Conservation (phyloP, 1,140 invertebrate genomes). For the Orius insidiosus region DNA sequence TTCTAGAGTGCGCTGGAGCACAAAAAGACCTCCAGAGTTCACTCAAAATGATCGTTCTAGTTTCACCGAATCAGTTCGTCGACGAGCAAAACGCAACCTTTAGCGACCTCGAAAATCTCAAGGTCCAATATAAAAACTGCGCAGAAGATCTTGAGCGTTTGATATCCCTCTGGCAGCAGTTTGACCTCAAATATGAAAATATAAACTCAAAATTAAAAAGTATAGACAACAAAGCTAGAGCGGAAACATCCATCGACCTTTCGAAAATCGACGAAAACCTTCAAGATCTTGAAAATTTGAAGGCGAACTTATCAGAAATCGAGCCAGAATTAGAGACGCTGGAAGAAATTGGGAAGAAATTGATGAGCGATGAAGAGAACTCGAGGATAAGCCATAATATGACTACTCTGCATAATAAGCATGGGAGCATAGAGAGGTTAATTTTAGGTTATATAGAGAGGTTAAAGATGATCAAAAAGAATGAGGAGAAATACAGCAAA, state of each 20-base stretch:
- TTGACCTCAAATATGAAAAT: slow-evolving; percentile 47
- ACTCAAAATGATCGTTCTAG: slow-evolving; percentile 41
- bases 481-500: slow-evolving; percentile 36
- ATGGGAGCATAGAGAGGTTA: slow-evolving; percentile 57
- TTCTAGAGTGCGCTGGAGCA: slow-evolving; percentile 46
- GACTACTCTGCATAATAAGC: slow-evolving; percentile 54
- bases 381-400: slow-evolving; percentile 63
- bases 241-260: slow-evolving; percentile 47
- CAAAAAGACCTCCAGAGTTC: slow-evolving; percentile 48
- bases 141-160: slow-evolving; percentile 50
- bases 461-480: slow-evolving; percentile 24
- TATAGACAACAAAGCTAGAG: slow-evolving; percentile 54
- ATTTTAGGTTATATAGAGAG: slow-evolving; percentile 24
- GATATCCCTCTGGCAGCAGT: slow-evolving; percentile 60
- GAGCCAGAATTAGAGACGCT: slow-evolving; percentile 47
- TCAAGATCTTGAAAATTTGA: slow-evolving; percentile 41
- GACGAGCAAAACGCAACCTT: slow-evolving; percentile 49
- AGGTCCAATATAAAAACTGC: slow-evolving; percentile 45
- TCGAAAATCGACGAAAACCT: slow-evolving; percentile 54
- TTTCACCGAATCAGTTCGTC: slow-evolving; percentile 39
- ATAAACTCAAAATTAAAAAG: slow-evolving; percentile 72
- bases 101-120: slow-evolving; percentile 47
- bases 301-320: slow-evolving; percentile 42
- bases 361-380: slow-evolving; percentile 60
- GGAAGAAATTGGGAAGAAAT: slow-evolving; percentile 45